These are phyloP conservation scores for Polypterus bichir DNA, from an alignment of 2,113 vertebrate species.

Conservation along the genomic window DNA sequence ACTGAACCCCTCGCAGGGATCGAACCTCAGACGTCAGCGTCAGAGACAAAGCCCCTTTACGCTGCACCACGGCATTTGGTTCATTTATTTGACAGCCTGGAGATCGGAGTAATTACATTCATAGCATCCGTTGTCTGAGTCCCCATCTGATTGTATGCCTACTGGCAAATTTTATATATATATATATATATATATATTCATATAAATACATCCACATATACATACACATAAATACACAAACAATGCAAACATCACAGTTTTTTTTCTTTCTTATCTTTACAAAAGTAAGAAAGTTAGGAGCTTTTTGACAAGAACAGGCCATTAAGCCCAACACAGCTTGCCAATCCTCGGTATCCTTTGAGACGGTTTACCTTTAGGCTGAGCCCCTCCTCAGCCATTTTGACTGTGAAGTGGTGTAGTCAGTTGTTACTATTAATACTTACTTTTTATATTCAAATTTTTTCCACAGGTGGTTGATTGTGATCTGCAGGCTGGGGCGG, in stretches of 20 bases:
- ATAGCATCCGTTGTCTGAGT: too few relatives aligned
- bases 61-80: too few relatives aligned
- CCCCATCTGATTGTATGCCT: too few relatives aligned
- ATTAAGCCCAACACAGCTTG: not conserved
- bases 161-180: too few relatives aligned
- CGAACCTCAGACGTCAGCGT: too few relatives aligned
- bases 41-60: too few relatives aligned
- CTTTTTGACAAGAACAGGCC: not conserved
- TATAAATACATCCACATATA: too few relatives aligned
- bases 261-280: not conserved
- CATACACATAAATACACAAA: not conserved
- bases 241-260: not conserved
- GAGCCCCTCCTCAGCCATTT: not conserved
- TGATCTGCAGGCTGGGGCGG: constrained; percentile 57
- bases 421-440: constrained; percentile 17
- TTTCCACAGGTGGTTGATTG: constrained; percentile 76
- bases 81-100: too few relatives aligned
- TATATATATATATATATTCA: too few relatives aligned
- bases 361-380: not conserved
- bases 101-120: too few relatives aligned
- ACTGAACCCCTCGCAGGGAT: too few relatives aligned
- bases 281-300: not conserved
- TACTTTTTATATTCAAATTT: constrained; percentile 81
- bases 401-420: not conserved
- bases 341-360: not conserved